Evolutionary conservation across 2,113 vertebrate species (phyloP), one percentile per base, ranked within the genome.

Genomic region (Cervus canadensis): DNA sequence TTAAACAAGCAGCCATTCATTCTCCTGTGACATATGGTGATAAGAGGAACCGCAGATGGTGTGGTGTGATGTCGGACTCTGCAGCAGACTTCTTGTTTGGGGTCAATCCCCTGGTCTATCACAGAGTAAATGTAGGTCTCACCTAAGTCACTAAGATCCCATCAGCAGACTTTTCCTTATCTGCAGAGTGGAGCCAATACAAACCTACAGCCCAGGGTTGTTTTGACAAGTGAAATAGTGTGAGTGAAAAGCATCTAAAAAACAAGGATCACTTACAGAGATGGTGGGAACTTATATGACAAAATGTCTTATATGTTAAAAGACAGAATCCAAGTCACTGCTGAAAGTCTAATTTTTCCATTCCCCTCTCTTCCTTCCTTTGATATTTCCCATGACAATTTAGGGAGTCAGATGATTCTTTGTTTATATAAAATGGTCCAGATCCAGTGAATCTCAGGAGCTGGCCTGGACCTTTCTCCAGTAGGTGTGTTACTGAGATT

Each of bases 381-480:
- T 48, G 57, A 87, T 82, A 30, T 94, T 97, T 99, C 98, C 96
- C 96, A 94, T 93, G 97, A 97, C 62, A 91, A 92, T 97, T 96
- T 15, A 79, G 95, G 30, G 98, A 98, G 50, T 98, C 93, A 95
- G 40, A 97, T 96, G 96, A 97, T 7, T 11, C 9, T 96, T 87
- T 98, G 93, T 98, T 98, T 98, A 97, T 84, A 45, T 95, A 95
- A 97, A 97, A 89, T 98, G 97, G 83, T 96, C 67, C 57, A 91
- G 33, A 87, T 95, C 84, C 97, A 95, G 93, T 96, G 90, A 52
- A 97, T 98, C 98, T 94, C 88, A 96, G 97, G 96, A 96, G 92
- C 81, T 95, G 95, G 21, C 93, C 94, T 98, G 96, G 62, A 97
- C 3, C 0, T 91, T 88, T 87, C 93, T 92, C 89, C 86, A 97